phyloP scores from a whole-genome alignment of 1,140 invertebrate species.

The Heliothis subflexa region DNA sequence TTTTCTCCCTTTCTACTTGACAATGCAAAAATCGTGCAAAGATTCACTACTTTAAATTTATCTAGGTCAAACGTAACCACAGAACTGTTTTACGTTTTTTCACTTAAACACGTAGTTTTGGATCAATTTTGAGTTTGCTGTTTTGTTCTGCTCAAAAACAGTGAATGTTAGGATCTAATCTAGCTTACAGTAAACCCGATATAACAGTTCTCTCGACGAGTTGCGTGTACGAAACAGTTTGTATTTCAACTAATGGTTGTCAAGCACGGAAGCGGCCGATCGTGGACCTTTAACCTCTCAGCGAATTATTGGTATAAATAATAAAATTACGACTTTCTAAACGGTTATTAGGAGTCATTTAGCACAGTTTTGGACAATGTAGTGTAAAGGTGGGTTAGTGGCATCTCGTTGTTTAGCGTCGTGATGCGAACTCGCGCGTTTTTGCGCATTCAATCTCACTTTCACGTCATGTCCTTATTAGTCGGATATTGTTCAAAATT shows the following conservation, averaged over 20 bases:
- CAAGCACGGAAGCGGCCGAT: slow-evolving; percentile 56
- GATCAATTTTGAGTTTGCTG: neutral
- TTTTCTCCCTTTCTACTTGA: slow-evolving; percentile 5
- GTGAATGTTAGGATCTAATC: slow-evolving; percentile 38
- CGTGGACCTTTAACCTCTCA: slow-evolving; percentile 66
- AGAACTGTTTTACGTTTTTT: slow-evolving; percentile 23
- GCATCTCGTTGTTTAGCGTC: slow-evolving; percentile 46
- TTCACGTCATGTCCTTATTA: slow-evolving; percentile 75
- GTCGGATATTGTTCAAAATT: slow-evolving; percentile 64
- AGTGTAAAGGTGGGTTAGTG: slow-evolving; percentile 31
- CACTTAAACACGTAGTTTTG: slow-evolving; percentile 12
- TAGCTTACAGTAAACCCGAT: slow-evolving; percentile 44
- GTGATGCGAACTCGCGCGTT: slow-evolving; percentile 59
- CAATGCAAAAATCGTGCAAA: slow-evolving; percentile 1
- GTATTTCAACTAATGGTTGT: slow-evolving; percentile 56
- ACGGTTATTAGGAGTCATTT: slow-evolving; percentile 57
- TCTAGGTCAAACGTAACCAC: slow-evolving; percentile 27
- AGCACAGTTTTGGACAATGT: slow-evolving; percentile 56
- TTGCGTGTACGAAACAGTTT: slow-evolving; percentile 55
- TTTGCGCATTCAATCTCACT: slow-evolving; percentile 67
- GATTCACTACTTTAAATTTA: slow-evolving; percentile 6
- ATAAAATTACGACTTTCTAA: slow-evolving; percentile 76
- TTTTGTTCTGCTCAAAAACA: slow-evolving; percentile 34
- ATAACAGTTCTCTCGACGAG: slow-evolving; percentile 31
- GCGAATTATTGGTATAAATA: slow-evolving; percentile 60